Evolutionary conservation across 2,113 vertebrate species (phyloP).

Genomic region (Thalassoma bifasciatum): DNA sequence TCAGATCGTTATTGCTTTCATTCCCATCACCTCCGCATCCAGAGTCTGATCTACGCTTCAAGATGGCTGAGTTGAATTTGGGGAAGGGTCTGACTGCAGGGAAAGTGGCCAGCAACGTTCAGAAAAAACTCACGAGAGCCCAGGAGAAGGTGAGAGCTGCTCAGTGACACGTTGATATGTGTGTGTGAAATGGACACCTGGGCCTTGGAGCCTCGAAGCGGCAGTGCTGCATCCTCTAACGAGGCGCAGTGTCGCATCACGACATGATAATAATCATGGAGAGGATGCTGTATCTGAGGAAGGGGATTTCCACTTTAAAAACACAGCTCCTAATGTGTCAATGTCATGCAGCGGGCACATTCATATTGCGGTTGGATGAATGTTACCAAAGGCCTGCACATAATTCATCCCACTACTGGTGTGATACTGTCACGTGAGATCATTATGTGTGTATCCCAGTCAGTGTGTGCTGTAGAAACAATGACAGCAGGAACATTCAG

Average conservation of each 20-base stretch:
- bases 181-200: not conserved
- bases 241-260: slow-evolving; percentile 64
- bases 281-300: slow-evolving; percentile 8
- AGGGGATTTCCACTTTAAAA: not conserved
- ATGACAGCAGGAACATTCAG: not conserved
- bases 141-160: slow-evolving; percentile 93
- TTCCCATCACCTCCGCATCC: slow-evolving; percentile 59
- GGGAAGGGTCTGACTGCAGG: slow-evolving; percentile 96
- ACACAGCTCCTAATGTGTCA: not conserved
- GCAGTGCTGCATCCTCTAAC: not conserved
- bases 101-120: slow-evolving; percentile 95
- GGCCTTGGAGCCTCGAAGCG: slow-evolving; percentile 43
- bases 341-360: slow-evolving; percentile 38
- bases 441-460: not conserved
- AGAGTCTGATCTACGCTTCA: slow-evolving; percentile 73
- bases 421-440: slow-evolving; percentile 3
- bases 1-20: slow-evolving; percentile 58
- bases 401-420: not conserved
- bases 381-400: slow-evolving; percentile 6
- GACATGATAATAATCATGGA: slow-evolving; percentile 32
- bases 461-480: not conserved
- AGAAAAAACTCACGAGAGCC: slow-evolving; percentile 97
- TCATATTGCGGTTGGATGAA: slow-evolving; percentile 7
- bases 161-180: not conserved
- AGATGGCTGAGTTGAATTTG: slow-evolving; percentile 97